Evolutionary conservation across 30 jellyfish, hydroid and myxozoan genomes (phyloP).

Genomic region (Aurelia coerulea): DNA sequence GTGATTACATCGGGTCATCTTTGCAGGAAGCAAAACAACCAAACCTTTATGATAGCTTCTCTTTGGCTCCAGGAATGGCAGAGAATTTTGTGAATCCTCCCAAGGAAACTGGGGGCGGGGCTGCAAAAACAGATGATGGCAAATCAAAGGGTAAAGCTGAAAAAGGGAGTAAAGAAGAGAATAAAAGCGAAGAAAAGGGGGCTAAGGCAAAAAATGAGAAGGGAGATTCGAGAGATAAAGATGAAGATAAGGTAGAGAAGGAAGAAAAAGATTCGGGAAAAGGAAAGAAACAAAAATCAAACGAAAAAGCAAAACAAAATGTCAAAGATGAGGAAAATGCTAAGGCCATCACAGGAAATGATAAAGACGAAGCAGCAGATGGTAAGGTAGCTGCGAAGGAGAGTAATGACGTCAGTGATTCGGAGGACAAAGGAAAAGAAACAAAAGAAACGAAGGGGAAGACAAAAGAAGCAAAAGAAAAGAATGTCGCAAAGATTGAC

Average conservation of each 20-base stretch:
- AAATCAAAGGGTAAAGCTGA: neutral
- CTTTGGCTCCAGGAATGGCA: conserved; percentile 49
- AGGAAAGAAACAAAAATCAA: neutral
- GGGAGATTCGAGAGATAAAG: neutral
- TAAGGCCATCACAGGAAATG: neutral
- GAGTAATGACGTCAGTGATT: neutral
- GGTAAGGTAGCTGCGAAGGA: conserved; percentile 7
- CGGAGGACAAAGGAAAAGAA: conserved; percentile 31
- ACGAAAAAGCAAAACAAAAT: neutral
- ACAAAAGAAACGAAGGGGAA: conserved; percentile 4
- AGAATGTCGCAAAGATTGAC: conserved; percentile 5
- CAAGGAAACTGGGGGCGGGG: conserved; percentile 22
- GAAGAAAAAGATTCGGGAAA: conserved; percentile 10
- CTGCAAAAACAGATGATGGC: neutral
- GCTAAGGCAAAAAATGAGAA: neutral
- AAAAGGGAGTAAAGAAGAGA: conserved; percentile 13
- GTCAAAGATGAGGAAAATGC: conserved; percentile 12
- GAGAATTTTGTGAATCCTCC: conserved; percentile 47
- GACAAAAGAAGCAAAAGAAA: conserved; percentile 29
- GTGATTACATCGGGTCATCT: conserved; percentile 58
- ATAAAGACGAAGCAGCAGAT: conserved; percentile 19
- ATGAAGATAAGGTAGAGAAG: neutral
- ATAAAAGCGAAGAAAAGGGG: conserved; percentile 1
- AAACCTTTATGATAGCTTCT: conserved; percentile 46
- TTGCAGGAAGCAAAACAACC: conserved; percentile 34